These are phyloP conservation scores for Selene dorsalis DNA, from an alignment of 2,797 vertebrate species.

Conservation along the genomic window DNA sequence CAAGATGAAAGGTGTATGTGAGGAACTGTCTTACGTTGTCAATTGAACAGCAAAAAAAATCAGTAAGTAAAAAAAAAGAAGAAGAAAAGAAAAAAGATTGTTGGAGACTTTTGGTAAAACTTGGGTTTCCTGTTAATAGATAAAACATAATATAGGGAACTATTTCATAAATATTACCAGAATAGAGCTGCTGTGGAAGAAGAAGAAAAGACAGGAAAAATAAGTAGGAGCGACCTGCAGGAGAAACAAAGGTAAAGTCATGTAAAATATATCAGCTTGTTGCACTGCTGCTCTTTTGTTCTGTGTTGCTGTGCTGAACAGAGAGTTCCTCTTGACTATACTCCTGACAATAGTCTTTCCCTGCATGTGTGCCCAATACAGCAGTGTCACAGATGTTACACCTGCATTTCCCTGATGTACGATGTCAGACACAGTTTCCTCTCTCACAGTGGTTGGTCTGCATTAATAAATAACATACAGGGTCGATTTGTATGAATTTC, in stretches of 20 bases:
- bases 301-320: neutral
- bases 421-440: constrained; percentile 43
- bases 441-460: constrained; percentile 28
- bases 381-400: constrained; percentile 21
- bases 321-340: neutral
- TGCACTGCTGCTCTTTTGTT: neutral
- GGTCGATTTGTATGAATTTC: neutral
- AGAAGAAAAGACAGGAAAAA: neutral
- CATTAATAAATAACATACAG: constrained; percentile 40
- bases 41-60: neutral
- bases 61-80: neutral
- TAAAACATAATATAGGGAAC: neutral
- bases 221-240: neutral
- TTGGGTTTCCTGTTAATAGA: neutral
- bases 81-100: neutral
- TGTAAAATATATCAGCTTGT: constrained; percentile 4
- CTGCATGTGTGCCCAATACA: constrained; percentile 13
- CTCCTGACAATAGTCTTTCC: constrained; percentile 13
- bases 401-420: constrained; percentile 33
- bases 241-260: neutral
- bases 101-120: constrained; percentile 14
- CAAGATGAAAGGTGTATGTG: neutral
- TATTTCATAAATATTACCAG: neutral
- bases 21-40: neutral
- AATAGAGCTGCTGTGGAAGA: constrained; percentile 4